Base-by-base conservation (phyloP, 2,797 vertebrate species). In the Labeo calbasu region DNA sequence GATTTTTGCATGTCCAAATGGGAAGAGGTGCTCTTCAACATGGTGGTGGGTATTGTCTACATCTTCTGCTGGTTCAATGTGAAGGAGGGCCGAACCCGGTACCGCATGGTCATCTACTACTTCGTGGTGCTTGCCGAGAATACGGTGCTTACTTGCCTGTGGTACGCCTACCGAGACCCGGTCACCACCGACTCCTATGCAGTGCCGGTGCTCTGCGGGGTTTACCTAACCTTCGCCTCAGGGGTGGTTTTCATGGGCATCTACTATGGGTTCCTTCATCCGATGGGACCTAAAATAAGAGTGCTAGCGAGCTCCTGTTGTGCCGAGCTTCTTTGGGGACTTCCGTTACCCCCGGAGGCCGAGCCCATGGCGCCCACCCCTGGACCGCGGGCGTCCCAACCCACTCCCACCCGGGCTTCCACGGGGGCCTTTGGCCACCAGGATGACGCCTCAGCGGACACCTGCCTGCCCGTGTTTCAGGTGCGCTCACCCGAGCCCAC, bases 21-120 rank as follows among this genome's bases (percentile, higher is more conserved):
- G 98, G 98, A 99, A 93, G 98, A 99, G 95, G 97, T 99, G 94
- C 97, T 99, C 88, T 99, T 99, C 95, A 99, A 99, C 93, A 98
- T 99, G 98, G 98, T 99, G 95, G 98, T 99, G 87, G 98, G 98
- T 92, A 98, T 99, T 17, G 98, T 99, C 93, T 99, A 99, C 96
- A 98, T 99, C 95, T 99, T 99, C 95, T 99, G 98, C 95, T 99
- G 98, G 98, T 99, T 99, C 92, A 99, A 99, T 89, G 98, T 99
- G 93, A 98, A 99, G 92, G 98, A 99, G 95, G 98, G 98, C 86
- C 95, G 96, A 93, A 99, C 98, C 83, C 97, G 98, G 90, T 96
- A 95, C 92, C 94, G 98, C 90, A 99, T 99, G 98, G 96, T 98
- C 92, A 95, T 96, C 50, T 99, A 99, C 95, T 99, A 99, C 93